A percentile compares a stretch with the other conserved stretches of the same genome.
These are phyloP conservation scores for Rhabdomys dilectus DNA, from an alignment of 2,113 vertebrate species.

Conservation along the genomic window DNA sequence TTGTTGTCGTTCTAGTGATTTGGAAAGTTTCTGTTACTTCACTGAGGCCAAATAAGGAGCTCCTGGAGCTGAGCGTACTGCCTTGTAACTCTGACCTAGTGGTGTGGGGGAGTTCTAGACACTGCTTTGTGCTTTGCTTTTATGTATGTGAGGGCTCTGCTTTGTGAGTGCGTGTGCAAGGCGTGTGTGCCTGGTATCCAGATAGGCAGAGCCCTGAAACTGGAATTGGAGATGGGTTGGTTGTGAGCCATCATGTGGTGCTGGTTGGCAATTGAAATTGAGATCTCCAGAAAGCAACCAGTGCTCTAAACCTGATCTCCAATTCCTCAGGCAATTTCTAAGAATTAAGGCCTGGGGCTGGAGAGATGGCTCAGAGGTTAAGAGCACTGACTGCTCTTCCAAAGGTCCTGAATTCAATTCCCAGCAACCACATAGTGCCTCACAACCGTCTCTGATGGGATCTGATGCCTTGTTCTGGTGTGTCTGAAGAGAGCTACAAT, in stretches of 20 bases:
- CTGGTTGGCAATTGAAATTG: neutral
- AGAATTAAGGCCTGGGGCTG: neutral
- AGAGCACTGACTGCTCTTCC: too few relatives aligned
- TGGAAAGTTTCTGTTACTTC: neutral
- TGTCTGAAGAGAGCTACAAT: too few relatives aligned
- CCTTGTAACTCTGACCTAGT: neutral
- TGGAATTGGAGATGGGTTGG: too few relatives aligned
- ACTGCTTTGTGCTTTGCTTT: neutral
- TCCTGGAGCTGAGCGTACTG: neutral
- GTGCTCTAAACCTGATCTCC: neutral
- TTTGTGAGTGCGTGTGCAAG: neutral
- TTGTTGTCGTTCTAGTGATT: constrained; percentile 43
- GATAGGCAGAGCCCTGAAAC: neutral
- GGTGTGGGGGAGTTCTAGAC: neutral
- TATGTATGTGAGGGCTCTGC: neutral
- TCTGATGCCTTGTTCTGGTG: too few relatives aligned
- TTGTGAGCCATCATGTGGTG: neutral
- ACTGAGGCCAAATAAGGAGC: neutral
- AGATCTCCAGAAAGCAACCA: neutral
- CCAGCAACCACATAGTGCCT: too few relatives aligned
- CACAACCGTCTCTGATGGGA: too few relatives aligned
- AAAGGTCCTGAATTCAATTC: too few relatives aligned
- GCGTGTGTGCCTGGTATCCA: neutral
- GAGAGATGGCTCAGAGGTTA: too few relatives aligned
- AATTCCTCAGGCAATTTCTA: neutral